These are phyloP conservation scores for Laspeyria flexula DNA, from an alignment of 2,888 invertebrate species.

Conservation along the genomic window DNA sequence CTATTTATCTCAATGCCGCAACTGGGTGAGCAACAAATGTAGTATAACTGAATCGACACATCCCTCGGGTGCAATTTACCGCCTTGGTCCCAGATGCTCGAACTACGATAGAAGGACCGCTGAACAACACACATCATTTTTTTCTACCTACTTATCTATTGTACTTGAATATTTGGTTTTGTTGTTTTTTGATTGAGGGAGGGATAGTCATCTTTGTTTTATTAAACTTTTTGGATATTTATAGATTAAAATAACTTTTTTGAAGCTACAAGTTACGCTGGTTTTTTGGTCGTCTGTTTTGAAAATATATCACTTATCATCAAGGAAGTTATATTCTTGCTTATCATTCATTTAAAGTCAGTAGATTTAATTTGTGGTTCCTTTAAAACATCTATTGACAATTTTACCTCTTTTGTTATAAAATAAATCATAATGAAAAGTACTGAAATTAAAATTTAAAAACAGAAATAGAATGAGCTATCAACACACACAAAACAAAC, in stretches of 20 bases:
- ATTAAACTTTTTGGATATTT: neutral
- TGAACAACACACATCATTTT: constrained; percentile 39
- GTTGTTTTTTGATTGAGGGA: constrained; percentile 17
- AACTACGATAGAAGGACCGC: constrained; percentile 38
- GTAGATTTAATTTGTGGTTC: too few species aligned
- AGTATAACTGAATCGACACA: constrained; percentile 54
- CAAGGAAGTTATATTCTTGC: too few species aligned
- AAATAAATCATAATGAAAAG: too few species aligned
- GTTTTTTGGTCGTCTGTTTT: too few species aligned
- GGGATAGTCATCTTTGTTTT: constrained; percentile 9
- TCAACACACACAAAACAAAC: neutral
- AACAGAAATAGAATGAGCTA: too few species aligned
- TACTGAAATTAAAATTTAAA: too few species aligned
- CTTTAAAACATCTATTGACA: too few species aligned
- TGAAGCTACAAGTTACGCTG: too few species aligned
- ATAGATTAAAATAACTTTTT: neutral
- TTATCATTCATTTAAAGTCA: too few species aligned
- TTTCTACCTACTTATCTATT: constrained; percentile 38
- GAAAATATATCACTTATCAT: too few species aligned
- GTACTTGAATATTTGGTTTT: constrained; percentile 34
- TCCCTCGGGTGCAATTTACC: constrained; percentile 64
- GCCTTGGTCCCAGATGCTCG: constrained; percentile 49
- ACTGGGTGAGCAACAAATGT: constrained; percentile 46
- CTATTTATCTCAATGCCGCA: constrained; percentile 49
- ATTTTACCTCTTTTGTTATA: too few species aligned